Evolutionary conservation across 2,797 vertebrate species (phyloP).

Genomic region (Labroides dimidiatus): DNA sequence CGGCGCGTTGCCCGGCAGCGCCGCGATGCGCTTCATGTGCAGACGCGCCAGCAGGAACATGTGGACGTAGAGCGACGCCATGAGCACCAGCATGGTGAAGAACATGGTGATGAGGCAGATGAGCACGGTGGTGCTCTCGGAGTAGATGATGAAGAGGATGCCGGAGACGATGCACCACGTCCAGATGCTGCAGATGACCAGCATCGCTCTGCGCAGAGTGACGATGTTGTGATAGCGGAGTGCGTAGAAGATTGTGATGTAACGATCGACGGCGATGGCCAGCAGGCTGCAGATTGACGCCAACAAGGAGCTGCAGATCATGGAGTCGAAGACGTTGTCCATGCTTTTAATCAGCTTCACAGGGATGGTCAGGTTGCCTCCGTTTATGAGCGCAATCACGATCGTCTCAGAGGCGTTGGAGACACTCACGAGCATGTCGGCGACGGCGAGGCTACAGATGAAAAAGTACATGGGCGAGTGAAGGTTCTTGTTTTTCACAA

Average conservation of each 20-base stretch:
- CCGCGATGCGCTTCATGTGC: conserved; percentile 94
- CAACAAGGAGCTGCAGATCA: conserved; percentile 95
- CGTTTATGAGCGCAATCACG: conserved; percentile 91
- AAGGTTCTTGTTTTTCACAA: conserved; percentile 95
- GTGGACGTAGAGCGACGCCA: conserved; percentile 95
- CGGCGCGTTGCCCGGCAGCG: conserved; percentile 87
- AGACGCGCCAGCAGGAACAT: conserved; percentile 96
- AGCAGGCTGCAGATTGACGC: conserved; percentile 96
- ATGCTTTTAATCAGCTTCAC: conserved; percentile 88
- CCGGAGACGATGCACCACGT: conserved; percentile 89
- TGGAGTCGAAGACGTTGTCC: conserved; percentile 95
- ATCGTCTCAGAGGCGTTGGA: conserved; percentile 96
- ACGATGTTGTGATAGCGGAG: conserved; percentile 97
- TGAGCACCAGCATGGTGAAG: conserved; percentile 95
- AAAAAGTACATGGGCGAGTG: conserved; percentile 98
- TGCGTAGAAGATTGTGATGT: conserved; percentile 97
- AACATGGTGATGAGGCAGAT: conserved; percentile 96
- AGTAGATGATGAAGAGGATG: conserved; percentile 93
- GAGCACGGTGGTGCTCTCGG: conserved; percentile 91
- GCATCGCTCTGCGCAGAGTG: conserved; percentile 86
- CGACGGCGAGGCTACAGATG: conserved; percentile 95
- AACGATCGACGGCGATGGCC: conserved; percentile 94
- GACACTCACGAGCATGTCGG: conserved; percentile 95
- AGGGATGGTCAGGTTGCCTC: conserved; percentile 82
- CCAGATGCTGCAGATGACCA: conserved; percentile 91